A percentile compares a stretch with the other conserved stretches of the same genome.
These are phyloP conservation scores for Lydus trimaculatus DNA, from an alignment of 2,888 invertebrate genomes.

Conservation along the genomic window DNA sequence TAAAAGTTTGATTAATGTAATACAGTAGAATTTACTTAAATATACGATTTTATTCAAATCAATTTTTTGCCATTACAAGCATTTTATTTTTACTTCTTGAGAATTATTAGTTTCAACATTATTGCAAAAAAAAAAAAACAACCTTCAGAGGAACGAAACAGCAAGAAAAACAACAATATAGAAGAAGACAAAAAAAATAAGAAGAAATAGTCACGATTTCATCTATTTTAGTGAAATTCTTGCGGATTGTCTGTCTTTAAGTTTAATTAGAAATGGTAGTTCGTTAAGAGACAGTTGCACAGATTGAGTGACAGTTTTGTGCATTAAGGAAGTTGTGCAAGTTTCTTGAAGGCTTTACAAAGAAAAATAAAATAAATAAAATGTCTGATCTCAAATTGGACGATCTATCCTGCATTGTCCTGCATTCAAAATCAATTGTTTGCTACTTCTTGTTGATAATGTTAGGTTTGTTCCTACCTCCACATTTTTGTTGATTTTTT, in stretches of 20 bases:
- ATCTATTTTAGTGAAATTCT: slow-evolving; percentile 21
- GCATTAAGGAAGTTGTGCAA: not conserved
- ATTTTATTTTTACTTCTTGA: not conserved
- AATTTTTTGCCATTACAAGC: not conserved
- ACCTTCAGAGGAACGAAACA: not conserved
- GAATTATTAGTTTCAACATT: not conserved
- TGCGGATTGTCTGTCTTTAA: slow-evolving; percentile 12
- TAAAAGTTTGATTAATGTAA: not conserved
- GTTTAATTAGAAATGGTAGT: slow-evolving; percentile 44
- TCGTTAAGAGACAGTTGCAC: slow-evolving; percentile 24
- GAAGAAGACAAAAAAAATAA: not conserved
- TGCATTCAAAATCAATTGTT: too few relatives aligned
- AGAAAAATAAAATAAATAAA: not conserved
- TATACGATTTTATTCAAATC: not conserved
- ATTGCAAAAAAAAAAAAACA: not conserved
- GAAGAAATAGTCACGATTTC: slow-evolving; percentile 14
- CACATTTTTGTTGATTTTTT: too few relatives aligned
- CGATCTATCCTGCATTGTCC: too few relatives aligned
- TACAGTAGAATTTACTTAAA: not conserved
- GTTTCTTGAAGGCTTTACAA: not conserved
- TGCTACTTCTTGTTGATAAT: too few relatives aligned
- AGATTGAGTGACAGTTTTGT: slow-evolving; percentile 34
- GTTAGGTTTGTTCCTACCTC: too few relatives aligned
- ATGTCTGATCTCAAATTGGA: not conserved
- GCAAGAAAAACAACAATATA: not conserved